Conservation (phyloP, 2,888 invertebrate genomes). For the Heterodera filipjevi region DNA sequence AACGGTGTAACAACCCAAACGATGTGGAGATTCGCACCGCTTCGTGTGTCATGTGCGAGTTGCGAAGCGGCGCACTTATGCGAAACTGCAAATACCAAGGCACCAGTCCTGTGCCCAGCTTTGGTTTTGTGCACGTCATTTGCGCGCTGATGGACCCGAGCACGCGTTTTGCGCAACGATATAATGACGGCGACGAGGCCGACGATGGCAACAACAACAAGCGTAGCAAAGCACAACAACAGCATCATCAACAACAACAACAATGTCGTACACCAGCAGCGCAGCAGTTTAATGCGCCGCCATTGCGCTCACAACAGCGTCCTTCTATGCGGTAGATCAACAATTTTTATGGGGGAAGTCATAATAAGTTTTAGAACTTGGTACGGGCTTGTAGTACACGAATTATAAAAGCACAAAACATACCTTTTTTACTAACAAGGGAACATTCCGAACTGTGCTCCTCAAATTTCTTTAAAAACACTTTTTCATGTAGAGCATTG, state of each 20-base stretch:
- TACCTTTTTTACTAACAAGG: too few species aligned
- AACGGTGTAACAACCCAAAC: conserved; percentile 45
- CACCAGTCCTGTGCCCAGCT: conserved; percentile 29
- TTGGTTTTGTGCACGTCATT: conserved; percentile 54
- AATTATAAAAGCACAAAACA: too few species aligned
- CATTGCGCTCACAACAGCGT: too few species aligned
- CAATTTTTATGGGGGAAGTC: too few species aligned
- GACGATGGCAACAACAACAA: background rate
- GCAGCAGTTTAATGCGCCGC: too few species aligned
- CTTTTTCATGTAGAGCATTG: too few species aligned
- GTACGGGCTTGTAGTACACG: too few species aligned
- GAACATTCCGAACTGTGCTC: too few species aligned
- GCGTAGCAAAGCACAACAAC: background rate
- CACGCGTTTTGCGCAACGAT: conserved; percentile 25
- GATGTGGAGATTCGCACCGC: conserved; percentile 45
- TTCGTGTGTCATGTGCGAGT: conserved; percentile 52
- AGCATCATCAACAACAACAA: background rate
- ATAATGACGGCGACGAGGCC: background rate
- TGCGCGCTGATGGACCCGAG: conserved; percentile 33
- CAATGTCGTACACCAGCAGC: too few species aligned
- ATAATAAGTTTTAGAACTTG: too few species aligned
- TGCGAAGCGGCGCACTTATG: conserved; percentile 55
- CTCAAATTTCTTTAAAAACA: too few species aligned
- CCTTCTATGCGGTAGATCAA: too few species aligned
- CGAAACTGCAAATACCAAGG: conserved; percentile 28